phyloP scores from a whole-genome alignment of 2,888 invertebrate genomes.

The Corythucha ciliata region DNA sequence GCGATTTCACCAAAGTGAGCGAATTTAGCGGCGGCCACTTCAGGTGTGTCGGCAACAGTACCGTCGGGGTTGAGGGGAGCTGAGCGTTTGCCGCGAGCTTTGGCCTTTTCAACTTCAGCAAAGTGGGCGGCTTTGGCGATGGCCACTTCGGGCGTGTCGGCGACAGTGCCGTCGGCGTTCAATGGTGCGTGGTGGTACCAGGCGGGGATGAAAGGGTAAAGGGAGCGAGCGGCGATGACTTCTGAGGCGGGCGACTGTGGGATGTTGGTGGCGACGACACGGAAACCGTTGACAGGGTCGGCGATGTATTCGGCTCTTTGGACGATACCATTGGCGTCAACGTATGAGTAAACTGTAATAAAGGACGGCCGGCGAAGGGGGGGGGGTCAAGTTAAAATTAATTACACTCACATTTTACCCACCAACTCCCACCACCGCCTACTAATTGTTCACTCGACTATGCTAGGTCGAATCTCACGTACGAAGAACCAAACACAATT shows the following conservation, averaged over 20 bases:
- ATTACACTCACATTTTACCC: too few relatives aligned
- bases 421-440: too few relatives aligned
- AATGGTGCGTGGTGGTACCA: constrained; percentile 18
- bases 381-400: not conserved
- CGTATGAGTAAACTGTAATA: constrained; percentile 51
- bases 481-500: too few relatives aligned
- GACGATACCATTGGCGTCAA: constrained; percentile 54
- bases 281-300: constrained; percentile 53
- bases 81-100: constrained; percentile 16
- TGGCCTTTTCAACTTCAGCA: constrained; percentile 25
- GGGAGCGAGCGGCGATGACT: not conserved
- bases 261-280: constrained; percentile 56
- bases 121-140: constrained; percentile 42
- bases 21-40: constrained; percentile 42
- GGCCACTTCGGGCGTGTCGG: constrained; percentile 42
- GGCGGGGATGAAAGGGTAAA: constrained; percentile 7
- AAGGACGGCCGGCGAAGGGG: not conserved
- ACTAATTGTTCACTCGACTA: too few relatives aligned
- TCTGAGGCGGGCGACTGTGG: constrained; percentile 39
- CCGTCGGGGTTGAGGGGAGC: constrained; percentile 30
- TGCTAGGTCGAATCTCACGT: too few relatives aligned
- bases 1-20: constrained; percentile 37
- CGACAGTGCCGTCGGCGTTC: constrained; percentile 31
- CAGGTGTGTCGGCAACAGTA: constrained; percentile 30
- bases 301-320: constrained; percentile 57